Evolutionary conservation across 2,797 vertebrate genomes (phyloP).

Genomic region (Intellagama lesueurii): DNA sequence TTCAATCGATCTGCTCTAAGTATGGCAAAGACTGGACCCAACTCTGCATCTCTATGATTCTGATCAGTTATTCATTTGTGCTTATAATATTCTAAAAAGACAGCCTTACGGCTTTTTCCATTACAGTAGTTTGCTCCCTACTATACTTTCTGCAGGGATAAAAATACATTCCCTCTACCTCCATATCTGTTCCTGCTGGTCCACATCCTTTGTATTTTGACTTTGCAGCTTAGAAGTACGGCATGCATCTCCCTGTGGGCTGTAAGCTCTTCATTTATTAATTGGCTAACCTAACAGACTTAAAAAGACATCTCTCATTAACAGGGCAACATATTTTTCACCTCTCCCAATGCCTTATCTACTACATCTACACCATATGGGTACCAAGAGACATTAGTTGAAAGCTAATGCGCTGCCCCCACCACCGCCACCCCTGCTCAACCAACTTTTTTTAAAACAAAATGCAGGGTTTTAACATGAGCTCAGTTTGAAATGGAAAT

Average conservation of each 20-base stretch:
- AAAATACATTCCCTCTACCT: not conserved
- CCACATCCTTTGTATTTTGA: not conserved
- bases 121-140: not conserved
- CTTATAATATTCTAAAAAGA: not conserved
- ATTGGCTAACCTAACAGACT: not conserved
- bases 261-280: not conserved
- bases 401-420: slow-evolving; percentile 26
- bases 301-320: not conserved
- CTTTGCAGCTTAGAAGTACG: not conserved
- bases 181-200: not conserved
- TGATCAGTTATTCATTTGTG: too few relatives aligned
- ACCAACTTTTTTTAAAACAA: slow-evolving; percentile 23
- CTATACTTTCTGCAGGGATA: not conserved
- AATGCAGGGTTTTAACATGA: slow-evolving; percentile 49
- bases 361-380: not conserved
- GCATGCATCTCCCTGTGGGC: not conserved
- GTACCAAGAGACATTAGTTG: slow-evolving; percentile 30
- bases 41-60: too few relatives aligned
- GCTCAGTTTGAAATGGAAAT: slow-evolving; percentile 41
- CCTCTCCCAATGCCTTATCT: too few relatives aligned
- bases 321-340: not conserved
- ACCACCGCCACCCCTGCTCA: too few relatives aligned
- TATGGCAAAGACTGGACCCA: too few relatives aligned
- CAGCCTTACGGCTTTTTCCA: not conserved
- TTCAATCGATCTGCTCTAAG: not conserved